These are phyloP conservation scores for Cephus runcator DNA, from an alignment of 2,888 invertebrate species.

Conservation along the genomic window DNA sequence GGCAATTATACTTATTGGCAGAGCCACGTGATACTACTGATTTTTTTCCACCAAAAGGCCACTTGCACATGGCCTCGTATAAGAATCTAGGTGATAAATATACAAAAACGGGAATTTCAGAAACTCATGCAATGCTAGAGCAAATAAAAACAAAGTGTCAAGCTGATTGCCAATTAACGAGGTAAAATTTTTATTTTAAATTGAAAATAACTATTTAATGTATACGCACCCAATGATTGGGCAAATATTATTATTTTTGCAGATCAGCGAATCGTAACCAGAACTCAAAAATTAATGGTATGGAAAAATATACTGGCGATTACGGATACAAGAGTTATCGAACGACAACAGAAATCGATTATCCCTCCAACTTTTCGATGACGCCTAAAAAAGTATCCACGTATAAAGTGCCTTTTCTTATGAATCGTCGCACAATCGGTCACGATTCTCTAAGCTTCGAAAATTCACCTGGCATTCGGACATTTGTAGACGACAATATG, in stretches of 20 bases:
- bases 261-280: neutral
- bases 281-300: neutral
- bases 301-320: neutral
- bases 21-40: constrained; percentile 40
- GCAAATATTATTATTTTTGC: neutral
- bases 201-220: neutral
- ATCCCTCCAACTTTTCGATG: constrained; percentile 29
- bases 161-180: neutral
- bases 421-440: constrained; percentile 46
- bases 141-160: constrained; percentile 34
- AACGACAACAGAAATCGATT: constrained; percentile 38
- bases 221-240: neutral
- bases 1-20: constrained; percentile 37
- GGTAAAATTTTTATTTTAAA: neutral
- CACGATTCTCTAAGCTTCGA: constrained; percentile 35
- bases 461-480: constrained; percentile 33
- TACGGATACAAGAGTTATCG: constrained; percentile 30
- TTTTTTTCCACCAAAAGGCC: constrained; percentile 36
- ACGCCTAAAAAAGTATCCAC: constrained; percentile 24
- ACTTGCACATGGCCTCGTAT: constrained; percentile 39
- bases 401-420: constrained; percentile 37
- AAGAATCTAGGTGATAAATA: constrained; percentile 33
- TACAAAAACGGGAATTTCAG: constrained; percentile 34
- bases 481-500: constrained; percentile 48
- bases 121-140: constrained; percentile 38